A percentile compares a stretch with the other conserved stretches of the same genome.
Conservation (phyloP, 2,113 vertebrate genomes). For the Centrocercus urophasianus region DNA sequence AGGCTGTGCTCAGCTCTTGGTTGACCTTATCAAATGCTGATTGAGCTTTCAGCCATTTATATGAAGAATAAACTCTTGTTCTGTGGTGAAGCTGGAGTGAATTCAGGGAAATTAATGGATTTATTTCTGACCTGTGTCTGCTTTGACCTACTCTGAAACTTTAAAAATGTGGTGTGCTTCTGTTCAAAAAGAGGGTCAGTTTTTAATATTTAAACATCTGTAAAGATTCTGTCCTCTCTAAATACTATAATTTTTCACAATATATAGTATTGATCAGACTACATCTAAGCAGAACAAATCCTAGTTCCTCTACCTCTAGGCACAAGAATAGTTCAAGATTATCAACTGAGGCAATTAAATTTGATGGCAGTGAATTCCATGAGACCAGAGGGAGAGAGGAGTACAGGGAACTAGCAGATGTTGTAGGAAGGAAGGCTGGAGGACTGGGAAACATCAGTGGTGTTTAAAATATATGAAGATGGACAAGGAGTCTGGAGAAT, state of each 20-base stretch:
- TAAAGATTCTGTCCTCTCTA: neutral
- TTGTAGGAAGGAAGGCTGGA: neutral
- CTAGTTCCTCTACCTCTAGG: neutral
- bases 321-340: neutral
- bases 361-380: neutral
- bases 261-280: neutral
- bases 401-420: neutral
- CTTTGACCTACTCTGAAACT: accelerated
- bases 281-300: neutral
- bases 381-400: neutral
- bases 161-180: neutral
- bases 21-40: neutral
- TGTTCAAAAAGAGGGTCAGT: neutral
- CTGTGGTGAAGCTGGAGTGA: neutral
- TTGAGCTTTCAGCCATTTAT: neutral
- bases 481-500: neutral
- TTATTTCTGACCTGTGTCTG: neutral
- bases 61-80: neutral
- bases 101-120: neutral
- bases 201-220: neutral
- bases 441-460: neutral
- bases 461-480: neutral
- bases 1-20: neutral
- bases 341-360: neutral
- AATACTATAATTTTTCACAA: neutral